Conservation (phyloP, 2,888 invertebrate genomes). For the Drosophila atroscutellata region DNA sequence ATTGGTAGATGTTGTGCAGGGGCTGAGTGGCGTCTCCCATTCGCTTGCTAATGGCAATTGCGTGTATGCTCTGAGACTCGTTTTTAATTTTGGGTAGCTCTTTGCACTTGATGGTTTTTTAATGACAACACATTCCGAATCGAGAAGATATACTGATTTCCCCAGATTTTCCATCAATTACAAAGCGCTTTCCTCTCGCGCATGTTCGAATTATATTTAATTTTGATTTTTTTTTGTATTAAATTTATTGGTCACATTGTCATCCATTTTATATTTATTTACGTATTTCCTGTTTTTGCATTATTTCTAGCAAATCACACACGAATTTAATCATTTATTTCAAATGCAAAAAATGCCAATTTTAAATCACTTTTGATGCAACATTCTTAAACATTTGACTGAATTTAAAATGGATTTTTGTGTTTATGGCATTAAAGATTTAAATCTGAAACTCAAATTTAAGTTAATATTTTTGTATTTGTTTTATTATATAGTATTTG, state of each 20-base stretch:
- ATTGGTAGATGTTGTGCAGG: slow-evolving; percentile 38
- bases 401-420: too few relatives aligned
- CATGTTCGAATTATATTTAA: not conserved
- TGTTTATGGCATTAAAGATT: too few relatives aligned
- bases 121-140: slow-evolving; percentile 37
- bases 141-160: slow-evolving; percentile 22
- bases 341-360: not conserved
- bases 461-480: too few relatives aligned
- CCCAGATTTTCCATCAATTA: slow-evolving; percentile 9
- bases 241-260: not conserved
- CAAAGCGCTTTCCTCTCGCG: not conserved
- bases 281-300: not conserved
- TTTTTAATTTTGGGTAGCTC: slow-evolving; percentile 1
- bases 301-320: slow-evolving; percentile 8
- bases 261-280: not conserved
- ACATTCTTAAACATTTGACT: too few relatives aligned
- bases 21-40: not conserved
- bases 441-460: too few relatives aligned
- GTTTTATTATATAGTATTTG: not conserved
- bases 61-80: slow-evolving; percentile 42
- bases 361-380: not conserved
- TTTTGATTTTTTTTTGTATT: not conserved
- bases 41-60: slow-evolving; percentile 62
- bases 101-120: slow-evolving; percentile 42
- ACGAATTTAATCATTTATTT: not conserved